A percentile compares a stretch with the other conserved stretches of the same genome.
These are phyloP conservation scores for Acrobasis suavella DNA, from an alignment of 2,888 invertebrate species.

Conservation along the genomic window DNA sequence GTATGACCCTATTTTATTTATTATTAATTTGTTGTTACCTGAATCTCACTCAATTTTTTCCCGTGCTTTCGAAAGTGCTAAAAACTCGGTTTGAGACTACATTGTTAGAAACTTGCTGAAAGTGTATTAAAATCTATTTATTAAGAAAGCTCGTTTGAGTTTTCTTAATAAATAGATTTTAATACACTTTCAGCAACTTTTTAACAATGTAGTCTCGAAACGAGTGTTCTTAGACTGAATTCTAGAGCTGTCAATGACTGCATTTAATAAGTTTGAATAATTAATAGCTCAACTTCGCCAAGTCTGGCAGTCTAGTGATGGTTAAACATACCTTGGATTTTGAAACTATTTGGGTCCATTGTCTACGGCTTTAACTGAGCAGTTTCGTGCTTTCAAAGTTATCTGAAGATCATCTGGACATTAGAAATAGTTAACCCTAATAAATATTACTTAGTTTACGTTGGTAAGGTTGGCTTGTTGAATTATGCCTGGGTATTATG, in stretches of 20 bases:
- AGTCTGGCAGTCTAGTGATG: neutral
- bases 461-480: no score
- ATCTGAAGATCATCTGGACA: neutral
- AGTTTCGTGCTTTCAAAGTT: neutral
- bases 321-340: slow-evolving; percentile 1
- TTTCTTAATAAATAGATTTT: neutral
- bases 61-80: no score
- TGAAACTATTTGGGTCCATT: neutral
- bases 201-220: neutral
- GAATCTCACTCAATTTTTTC: no score
- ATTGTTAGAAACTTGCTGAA: neutral
- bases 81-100: neutral
- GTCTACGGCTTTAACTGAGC: neutral
- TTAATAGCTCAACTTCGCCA: neutral
- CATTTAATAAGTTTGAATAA: slow-evolving; percentile 9
- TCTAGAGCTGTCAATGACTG: slow-evolving; percentile 8
- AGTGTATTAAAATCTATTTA: neutral
- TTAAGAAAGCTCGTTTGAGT: neutral
- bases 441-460: no score
- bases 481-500: no score
- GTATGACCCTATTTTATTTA: no score
- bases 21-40: no score
- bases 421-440: neutral
- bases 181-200: neutral
- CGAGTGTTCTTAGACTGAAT: neutral